Conservation (phyloP, 2,888 invertebrate genomes). For the Acanthosepion esculentum region DNA sequence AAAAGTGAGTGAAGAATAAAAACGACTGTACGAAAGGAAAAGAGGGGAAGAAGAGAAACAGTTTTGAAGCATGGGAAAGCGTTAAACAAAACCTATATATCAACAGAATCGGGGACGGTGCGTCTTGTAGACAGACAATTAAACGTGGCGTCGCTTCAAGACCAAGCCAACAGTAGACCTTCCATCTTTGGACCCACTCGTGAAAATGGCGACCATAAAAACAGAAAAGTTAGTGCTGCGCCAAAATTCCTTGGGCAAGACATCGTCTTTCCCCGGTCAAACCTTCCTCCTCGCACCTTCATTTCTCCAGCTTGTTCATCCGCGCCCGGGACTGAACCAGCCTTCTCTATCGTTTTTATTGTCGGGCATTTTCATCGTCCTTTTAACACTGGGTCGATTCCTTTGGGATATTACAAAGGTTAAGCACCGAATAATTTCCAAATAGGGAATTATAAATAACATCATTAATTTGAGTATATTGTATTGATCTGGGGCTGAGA, state of each 20-base stretch:
- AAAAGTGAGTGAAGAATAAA: not conserved
- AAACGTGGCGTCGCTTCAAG: not conserved
- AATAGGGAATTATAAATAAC: not conserved
- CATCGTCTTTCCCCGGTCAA: not conserved
- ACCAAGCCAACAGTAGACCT: not conserved
- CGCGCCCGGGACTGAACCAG: not conserved
- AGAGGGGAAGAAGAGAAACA: too few relatives aligned
- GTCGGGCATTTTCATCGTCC: slow-evolving; percentile 33
- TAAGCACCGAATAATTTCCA: not conserved
- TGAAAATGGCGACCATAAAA: not conserved
- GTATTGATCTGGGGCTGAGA: not conserved
- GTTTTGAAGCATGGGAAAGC: too few relatives aligned
- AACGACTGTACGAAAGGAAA: too few relatives aligned
- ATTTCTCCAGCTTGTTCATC: not conserved
- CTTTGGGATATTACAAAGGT: not conserved
- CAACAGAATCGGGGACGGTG: not conserved
- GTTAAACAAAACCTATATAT: not conserved
- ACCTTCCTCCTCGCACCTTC: not conserved
- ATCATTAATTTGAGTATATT: slow-evolving; percentile 18
- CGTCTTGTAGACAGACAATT: not conserved
- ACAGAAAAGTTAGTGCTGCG: slow-evolving; percentile 3
- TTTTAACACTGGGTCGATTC: not conserved
- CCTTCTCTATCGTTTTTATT: not conserved
- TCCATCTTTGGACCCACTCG: slow-evolving; percentile 33
- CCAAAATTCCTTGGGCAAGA: slow-evolving; percentile 33